Conservation (phyloP, 2,113 vertebrate species). For the Glareola pratincola region DNA sequence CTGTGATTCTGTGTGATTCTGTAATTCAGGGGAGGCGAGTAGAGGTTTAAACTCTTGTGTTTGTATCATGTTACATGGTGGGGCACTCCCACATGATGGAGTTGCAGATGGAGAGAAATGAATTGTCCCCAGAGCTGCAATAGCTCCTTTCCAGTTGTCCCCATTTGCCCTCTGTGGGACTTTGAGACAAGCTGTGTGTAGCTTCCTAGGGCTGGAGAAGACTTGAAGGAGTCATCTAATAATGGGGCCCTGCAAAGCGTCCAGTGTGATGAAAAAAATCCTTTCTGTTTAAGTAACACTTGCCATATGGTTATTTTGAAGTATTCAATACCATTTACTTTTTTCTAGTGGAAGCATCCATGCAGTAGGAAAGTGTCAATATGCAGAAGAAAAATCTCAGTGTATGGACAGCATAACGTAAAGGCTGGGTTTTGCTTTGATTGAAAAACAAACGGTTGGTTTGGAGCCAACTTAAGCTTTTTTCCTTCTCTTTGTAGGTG, state of each 20-base stretch:
- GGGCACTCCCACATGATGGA: not conserved
- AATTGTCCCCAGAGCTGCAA: not conserved
- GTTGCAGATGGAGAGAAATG: not conserved
- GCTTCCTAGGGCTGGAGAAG: not conserved
- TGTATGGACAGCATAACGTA: not conserved
- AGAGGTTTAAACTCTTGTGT: not conserved
- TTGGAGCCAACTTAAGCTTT: not conserved
- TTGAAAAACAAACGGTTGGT: not conserved
- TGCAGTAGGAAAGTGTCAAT: not conserved
- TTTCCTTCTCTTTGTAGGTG: not conserved
- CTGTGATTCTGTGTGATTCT: no score
- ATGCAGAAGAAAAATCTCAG: not conserved
- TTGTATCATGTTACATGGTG: fast-evolving
- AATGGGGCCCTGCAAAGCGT: not conserved
- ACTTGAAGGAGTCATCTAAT: not conserved
- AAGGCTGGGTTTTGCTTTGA: not conserved
- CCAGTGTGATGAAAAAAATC: not conserved
- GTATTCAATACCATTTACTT: not conserved
- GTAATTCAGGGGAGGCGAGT: not conserved
- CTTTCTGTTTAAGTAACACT: not conserved
- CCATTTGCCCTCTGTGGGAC: not conserved
- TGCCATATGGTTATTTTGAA: not conserved
- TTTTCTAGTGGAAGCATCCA: not conserved
- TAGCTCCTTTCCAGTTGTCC: not conserved
- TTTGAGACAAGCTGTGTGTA: not conserved